Conservation (phyloP, 2,888 invertebrate species). For the Parochlus steinenii region DNA sequence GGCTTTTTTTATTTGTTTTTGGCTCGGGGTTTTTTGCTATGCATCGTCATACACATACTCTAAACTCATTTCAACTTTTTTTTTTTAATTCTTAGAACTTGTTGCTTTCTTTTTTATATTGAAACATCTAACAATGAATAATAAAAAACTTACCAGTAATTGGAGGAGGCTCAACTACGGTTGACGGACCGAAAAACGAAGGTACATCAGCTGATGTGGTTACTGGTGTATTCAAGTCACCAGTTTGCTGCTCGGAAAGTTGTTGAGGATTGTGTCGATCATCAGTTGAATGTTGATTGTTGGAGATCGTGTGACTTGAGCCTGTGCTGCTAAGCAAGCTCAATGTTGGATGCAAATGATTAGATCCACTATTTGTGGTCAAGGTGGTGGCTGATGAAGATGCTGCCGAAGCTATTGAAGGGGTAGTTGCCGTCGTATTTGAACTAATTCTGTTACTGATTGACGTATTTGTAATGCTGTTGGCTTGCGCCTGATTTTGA, state of each 20-base stretch:
- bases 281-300: slow-evolving; percentile 17
- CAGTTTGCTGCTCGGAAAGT: slow-evolving; percentile 49
- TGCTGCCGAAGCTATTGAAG: slow-evolving; percentile 8
- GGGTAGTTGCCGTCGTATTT: slow-evolving; percentile 11
- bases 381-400: slow-evolving; percentile 13
- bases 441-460: slow-evolving; percentile 10
- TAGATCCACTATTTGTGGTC: slow-evolving; percentile 15
- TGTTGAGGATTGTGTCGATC: slow-evolving; percentile 20
- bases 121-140: slow-evolving; percentile 1
- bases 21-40: too few relatives aligned
- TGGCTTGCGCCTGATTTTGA: slow-evolving; percentile 17
- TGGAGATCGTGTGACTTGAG: slow-evolving; percentile 12
- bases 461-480: slow-evolving; percentile 11
- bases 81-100: too few relatives aligned
- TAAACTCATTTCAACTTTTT: too few relatives aligned
- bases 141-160: slow-evolving; percentile 64
- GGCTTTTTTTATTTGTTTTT: too few relatives aligned
- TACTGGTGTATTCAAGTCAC: slow-evolving; percentile 88
- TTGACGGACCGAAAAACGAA: slow-evolving; percentile 77
- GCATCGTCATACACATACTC: too few relatives aligned
- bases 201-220: slow-evolving; percentile 83
- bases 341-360: slow-evolving; percentile 22
- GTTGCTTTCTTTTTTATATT: too few relatives aligned
- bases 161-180: slow-evolving; percentile 75
- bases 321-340: slow-evolving; percentile 22